Evolutionary conservation across 1,140 invertebrate species (phyloP), one percentile per base, ranked within the genome.

Genomic region (Hermetia illucens): DNA sequence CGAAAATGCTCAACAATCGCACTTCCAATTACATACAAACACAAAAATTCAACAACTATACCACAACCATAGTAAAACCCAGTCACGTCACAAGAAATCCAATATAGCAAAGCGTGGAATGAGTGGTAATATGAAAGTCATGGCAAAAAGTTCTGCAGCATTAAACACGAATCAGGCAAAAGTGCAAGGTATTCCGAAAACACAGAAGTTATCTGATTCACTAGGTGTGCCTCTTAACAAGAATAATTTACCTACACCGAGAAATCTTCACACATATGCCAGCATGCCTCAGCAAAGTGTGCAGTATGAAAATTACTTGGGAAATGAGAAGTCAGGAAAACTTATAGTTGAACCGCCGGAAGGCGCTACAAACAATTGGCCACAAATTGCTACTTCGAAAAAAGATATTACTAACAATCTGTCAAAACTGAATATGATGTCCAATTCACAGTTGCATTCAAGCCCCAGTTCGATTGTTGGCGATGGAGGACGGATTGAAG

Each of bases 131-230:
- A 36, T 10, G 16, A 12, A 15, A 13, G 12, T 29, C 3, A 29
- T 29, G 3, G 16, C 12, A 13, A 15, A 15, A 29, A 15, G 16
- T 21, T 3, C 34, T 36, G 20, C 9, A 44, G 39, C 35, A 20
- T 5, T 10, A 31, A 25, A n/a, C n/a, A n/a, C 48, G 55, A 53
- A 36, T 36, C 41, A 47, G 27, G 48, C 45, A 18, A 15, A 30
- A n/a, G n/a, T n/a, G n/a, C n/a, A n/a, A n/a, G n/a, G n/a, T n/a
- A n/a, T 8, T 13, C 38, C 6, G 34, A 37, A 15, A 48, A 44
- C 19, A 12, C 38, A 3, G 12, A 17, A 17, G n/a, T 39, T 16
- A 21, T 29, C 27, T 12, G n/a, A 4, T 12, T 29, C 27, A 15
- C 16, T 15, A 4, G 27, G 12, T n/a, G 20, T 31, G 5, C 30